Conservation (phyloP, 1,140 invertebrate genomes). For the Geopemphigus sp. region DNA sequence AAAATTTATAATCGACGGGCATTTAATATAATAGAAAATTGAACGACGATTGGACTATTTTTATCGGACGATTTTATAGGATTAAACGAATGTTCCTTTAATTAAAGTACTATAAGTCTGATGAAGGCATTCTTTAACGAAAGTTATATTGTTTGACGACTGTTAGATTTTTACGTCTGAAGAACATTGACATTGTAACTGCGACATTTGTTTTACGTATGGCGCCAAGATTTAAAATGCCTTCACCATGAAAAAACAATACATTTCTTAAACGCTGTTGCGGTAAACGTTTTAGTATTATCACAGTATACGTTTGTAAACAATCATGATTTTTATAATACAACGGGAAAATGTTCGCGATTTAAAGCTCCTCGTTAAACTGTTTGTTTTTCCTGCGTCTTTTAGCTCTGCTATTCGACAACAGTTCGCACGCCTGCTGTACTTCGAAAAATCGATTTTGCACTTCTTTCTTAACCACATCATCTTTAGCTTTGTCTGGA, state of each 20-base stretch:
- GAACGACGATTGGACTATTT: not conserved
- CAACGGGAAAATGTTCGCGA: not conserved
- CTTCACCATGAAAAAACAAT: not conserved
- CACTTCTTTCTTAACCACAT: conserved; percentile 62
- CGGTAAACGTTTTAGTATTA: not conserved
- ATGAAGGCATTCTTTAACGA: not conserved
- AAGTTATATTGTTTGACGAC: too few relatives aligned
- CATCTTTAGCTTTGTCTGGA: conserved; percentile 85
- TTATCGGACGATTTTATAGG: not conserved
- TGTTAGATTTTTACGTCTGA: not conserved
- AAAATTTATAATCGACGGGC: not conserved
- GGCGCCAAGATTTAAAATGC: not conserved
- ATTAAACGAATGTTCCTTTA: not conserved
- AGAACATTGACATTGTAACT: not conserved
- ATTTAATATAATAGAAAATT: not conserved
- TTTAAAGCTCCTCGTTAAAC: conserved; percentile 51
- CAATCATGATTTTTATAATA: not conserved
- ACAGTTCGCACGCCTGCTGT: conserved; percentile 85
- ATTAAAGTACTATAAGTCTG: not conserved
- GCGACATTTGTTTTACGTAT: not conserved
- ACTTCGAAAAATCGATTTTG: conserved; percentile 90
- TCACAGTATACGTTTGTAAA: conserved; percentile 2
- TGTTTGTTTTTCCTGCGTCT: conserved; percentile 71
- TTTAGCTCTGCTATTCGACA: conserved; percentile 79
- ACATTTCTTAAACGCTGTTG: not conserved